These are phyloP conservation scores for Drosophila nasuta DNA, from an alignment of 1,140 invertebrate genomes.

Conservation along the genomic window DNA sequence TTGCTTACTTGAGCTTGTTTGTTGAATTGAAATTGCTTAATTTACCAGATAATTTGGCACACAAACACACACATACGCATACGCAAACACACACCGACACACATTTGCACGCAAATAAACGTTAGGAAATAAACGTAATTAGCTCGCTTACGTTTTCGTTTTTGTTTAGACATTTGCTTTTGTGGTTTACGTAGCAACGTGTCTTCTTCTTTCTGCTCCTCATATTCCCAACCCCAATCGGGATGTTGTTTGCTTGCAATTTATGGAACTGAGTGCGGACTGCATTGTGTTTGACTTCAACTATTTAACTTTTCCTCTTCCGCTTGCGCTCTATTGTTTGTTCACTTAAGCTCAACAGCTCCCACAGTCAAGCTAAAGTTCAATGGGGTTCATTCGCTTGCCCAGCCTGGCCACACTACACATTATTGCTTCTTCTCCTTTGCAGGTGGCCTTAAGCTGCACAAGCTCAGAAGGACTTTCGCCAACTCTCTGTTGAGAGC, in stretches of 20 bases:
- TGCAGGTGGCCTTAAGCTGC: too few species aligned
- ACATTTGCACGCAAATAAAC: conserved; percentile 7
- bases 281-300: conserved; percentile 4
- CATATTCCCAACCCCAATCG: neutral
- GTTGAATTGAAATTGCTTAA: conserved; percentile 51
- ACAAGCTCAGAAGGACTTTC: too few species aligned
- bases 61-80: conserved; percentile 13
- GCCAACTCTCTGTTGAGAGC: too few species aligned
- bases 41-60: conserved; percentile 42
- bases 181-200: neutral
- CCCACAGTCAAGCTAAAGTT: neutral
- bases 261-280: conserved; percentile 19
- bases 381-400: neutral
- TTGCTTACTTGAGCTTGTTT: conserved; percentile 36
- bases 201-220: conserved; percentile 7
- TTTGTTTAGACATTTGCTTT: conserved; percentile 8
- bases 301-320: conserved; percentile 12
- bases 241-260: conserved; percentile 4
- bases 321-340: neutral
- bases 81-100: neutral
- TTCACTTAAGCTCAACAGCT: neutral
- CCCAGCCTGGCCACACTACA: neutral
- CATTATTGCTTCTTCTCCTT: neutral
- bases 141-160: conserved; percentile 11
- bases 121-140: conserved; percentile 36